Evolutionary conservation across 1,140 invertebrate species (phyloP), one percentile per base, ranked within the genome.

Genomic region (Drosophila obscura): DNA sequence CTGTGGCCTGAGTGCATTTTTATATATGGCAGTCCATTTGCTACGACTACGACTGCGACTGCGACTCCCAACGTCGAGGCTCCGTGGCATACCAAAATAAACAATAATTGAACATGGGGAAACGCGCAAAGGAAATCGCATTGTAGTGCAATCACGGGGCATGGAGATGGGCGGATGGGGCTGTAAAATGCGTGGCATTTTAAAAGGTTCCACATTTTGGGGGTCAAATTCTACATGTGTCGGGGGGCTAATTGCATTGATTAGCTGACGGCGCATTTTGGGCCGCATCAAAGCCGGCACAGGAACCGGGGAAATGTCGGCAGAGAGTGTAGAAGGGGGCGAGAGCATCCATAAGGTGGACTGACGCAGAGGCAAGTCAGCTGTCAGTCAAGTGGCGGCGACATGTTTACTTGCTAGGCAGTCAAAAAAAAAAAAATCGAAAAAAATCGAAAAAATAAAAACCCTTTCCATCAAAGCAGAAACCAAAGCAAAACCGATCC

Each of bases 201-300:
- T 87, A 87, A 87, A 87, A 87, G 83, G 83, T 87, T 87, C 83
- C 81, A 87, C 82, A 85, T 85, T 84, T 85, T 80, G 82, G 81
- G 77, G 81, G 82, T 80, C 77, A 78, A 65, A 66, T 11, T 19
- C 19, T 19, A 13, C 35, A 39, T 39, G 52, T 50, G 73, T 71
- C 56, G 67, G 79, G 79, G 69, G 83, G 83, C 83, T 88, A 88
- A 88, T 88, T 88, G 83, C 84, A 88, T 88, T 88, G 84, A 88
- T 88, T 88, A 88, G 83, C 83, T 88, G 83, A 85, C 82, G 83
- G 82, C 65, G 83, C 82, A 65, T 82, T 85, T 88, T 85, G 82
- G 71, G 77, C 78, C 83, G 68, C 81, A 84, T 84, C 82, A 85
- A 84, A 85, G 81, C 60, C 61, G 66, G 56, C 44, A 35, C 49